phyloP scores from a whole-genome alignment of 1,140 invertebrate genomes.

The Dendrolimus punctatus region DNA sequence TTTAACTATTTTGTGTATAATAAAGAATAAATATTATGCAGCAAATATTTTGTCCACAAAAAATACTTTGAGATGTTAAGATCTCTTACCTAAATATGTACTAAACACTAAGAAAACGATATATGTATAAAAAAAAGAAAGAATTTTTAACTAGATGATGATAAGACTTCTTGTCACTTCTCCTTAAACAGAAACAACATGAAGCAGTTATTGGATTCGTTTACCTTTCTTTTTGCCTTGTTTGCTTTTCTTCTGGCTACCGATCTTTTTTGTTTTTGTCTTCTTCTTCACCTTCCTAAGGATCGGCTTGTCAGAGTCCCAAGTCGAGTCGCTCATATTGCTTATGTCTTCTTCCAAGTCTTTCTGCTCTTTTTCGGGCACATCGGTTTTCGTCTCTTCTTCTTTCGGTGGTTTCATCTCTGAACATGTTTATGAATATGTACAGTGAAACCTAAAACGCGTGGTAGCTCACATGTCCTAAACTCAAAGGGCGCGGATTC shows the following conservation, averaged over 20 bases:
- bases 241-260: slow-evolving; percentile 27
- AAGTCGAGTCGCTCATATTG: slow-evolving; percentile 39
- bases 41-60: too few species aligned
- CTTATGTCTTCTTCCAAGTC: slow-evolving; percentile 22
- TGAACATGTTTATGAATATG: slow-evolving; percentile 9
- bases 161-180: too few species aligned
- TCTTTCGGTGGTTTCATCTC: slow-evolving; percentile 36
- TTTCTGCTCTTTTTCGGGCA: slow-evolving; percentile 7
- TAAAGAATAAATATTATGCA: too few species aligned
- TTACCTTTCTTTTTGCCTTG: slow-evolving; percentile 22
- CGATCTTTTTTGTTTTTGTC: slow-evolving; percentile 9
- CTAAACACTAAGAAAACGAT: too few species aligned
- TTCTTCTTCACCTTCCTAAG: slow-evolving; percentile 33
- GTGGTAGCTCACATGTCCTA: too few species aligned
- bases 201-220: background rate
- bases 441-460: too few species aligned
- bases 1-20: too few species aligned
- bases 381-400: slow-evolving; percentile 23
- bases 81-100: too few species aligned
- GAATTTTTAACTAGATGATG: too few species aligned
- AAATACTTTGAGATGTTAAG: too few species aligned
- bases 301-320: slow-evolving; percentile 49
- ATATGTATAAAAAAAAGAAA: too few species aligned
- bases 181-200: background rate
- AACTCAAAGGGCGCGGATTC: too few species aligned